Base-by-base conservation (phyloP, 1,140 invertebrate genomes). In the Batillaria attramentaria region DNA sequence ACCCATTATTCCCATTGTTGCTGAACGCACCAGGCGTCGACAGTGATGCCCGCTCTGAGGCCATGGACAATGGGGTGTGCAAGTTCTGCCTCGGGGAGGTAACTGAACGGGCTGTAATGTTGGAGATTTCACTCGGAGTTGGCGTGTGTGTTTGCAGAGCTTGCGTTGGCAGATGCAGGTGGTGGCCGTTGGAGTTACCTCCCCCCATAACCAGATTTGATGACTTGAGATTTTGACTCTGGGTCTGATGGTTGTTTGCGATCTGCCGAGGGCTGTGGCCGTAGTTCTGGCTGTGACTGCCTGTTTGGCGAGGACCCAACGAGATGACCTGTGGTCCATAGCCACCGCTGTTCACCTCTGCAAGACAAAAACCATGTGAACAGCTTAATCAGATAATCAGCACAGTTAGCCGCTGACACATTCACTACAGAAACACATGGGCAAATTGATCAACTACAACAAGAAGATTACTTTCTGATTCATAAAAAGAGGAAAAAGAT, bases 51-150 rank as follows among this genome's bases (percentile, higher is more conserved):
- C 76, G 57, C 28, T 83, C 80, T 3, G 81, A 81, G n/a, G 76
- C 62, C 42, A 84, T 66, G 41, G 85, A 84, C 50, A 82, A 60
- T 6, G 87, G 87, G 18, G 87, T 87, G 77, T 82, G 79, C 1
- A 81, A 46, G 35, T 78, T 75, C 62, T 84, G 83, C 50, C 86
- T 74, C 79, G 77, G 83, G 80, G 60, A 75, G 2, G 66, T 43
- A 1, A 50, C 46, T 4, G 82, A 81, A 10, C 78, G 18, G 2
- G 74, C 24, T 0, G 75, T 62, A 39, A 91, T 90, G 68, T 83
- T 89, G 50, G 90, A 90, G 28, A 89, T 79, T 54, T 91, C 90
- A 81, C 88, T 90, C 2, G 87, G 89, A 24, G 90, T 88, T 4
- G 90, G 89, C 0, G 90, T 89, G 66, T 86, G 83, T 3, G 82